These are phyloP conservation scores for Anisognathus igniventris DNA, from an alignment of 2,797 vertebrate genomes.

Conservation along the genomic window DNA sequence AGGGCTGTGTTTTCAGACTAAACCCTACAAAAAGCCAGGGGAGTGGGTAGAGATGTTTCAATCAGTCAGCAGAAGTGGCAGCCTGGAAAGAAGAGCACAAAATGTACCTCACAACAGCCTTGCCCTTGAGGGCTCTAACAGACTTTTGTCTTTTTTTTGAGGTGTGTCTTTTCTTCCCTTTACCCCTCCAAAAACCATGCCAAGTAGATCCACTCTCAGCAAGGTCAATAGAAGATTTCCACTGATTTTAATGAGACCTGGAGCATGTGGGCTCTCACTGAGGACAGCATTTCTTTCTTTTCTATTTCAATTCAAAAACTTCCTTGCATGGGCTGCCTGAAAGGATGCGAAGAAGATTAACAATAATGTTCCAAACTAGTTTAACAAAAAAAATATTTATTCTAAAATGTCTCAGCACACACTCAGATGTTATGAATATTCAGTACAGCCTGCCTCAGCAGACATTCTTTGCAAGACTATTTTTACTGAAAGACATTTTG, in stretches of 20 bases:
- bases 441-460: neutral
- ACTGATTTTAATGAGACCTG: neutral
- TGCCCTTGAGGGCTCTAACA: neutral
- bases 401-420: neutral
- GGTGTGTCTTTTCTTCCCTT: neutral
- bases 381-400: constrained; percentile 25
- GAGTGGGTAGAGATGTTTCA: neutral
- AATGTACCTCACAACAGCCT: neutral
- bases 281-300: neutral
- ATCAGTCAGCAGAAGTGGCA: neutral
- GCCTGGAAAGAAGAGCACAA: neutral
- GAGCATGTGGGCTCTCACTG: neutral
- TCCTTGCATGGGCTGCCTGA: neutral
- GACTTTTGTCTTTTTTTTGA: neutral
- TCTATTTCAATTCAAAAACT: neutral
- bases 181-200: neutral
- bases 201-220: neutral
- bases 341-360: constrained; percentile 16
- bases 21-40: neutral
- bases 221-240: neutral
- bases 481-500: constrained; percentile 25
- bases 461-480: neutral
- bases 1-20: neutral
- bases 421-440: constrained; percentile 17
- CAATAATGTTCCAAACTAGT: neutral